A percentile compares a stretch with the other conserved stretches of the same genome.
These are phyloP conservation scores for Xestia xanthographa DNA, from an alignment of 2,888 invertebrate species.

Conservation along the genomic window DNA sequence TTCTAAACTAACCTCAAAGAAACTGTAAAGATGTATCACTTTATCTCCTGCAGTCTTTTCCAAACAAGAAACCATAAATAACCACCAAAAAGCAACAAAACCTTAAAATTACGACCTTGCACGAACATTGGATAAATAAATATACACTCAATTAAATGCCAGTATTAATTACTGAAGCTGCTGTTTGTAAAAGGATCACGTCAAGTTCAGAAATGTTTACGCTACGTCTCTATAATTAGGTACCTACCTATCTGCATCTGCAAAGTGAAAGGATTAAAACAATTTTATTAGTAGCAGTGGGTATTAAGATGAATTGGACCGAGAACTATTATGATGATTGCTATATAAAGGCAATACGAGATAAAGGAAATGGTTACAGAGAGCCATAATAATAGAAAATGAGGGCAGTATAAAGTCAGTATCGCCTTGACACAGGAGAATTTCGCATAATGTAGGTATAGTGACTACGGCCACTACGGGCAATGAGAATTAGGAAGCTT, in stretches of 20 bases:
- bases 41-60: neutral
- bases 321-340: neutral
- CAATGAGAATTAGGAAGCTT: too few species aligned
- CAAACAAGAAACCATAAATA: constrained; percentile 2
- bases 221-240: constrained; percentile 20
- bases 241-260: neutral
- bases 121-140: constrained; percentile 46
- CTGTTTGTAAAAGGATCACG: constrained; percentile 43
- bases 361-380: too few species aligned
- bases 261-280: constrained; percentile 23
- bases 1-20: neutral
- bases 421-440: too few species aligned
- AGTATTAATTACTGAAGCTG: constrained; percentile 45
- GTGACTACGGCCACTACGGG: too few species aligned
- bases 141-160: constrained; percentile 52
- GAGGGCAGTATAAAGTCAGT: too few species aligned
- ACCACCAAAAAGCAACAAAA: constrained; percentile 34
- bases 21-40: neutral
- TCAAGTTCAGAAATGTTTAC: constrained; percentile 25
- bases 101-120: constrained; percentile 35
- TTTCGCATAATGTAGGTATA: too few species aligned
- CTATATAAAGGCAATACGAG: neutral
- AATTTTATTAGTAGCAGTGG: neutral
- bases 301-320: neutral
- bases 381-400: too few species aligned